These are phyloP conservation scores for Yoshiicerus persimilis DNA, from an alignment of 1,140 invertebrate species.

Conservation along the genomic window DNA sequence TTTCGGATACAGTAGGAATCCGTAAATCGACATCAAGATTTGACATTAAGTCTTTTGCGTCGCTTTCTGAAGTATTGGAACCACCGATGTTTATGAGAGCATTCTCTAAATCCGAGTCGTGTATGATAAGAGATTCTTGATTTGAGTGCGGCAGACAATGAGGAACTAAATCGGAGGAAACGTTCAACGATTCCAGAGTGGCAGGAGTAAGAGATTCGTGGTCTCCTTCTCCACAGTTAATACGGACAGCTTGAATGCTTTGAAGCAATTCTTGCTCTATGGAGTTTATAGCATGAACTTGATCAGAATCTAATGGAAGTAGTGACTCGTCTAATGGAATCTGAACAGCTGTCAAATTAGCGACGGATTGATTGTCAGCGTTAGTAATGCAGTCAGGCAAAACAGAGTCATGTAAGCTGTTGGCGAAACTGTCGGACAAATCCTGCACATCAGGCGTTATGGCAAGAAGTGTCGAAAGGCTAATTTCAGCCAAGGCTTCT, in stretches of 20 bases:
- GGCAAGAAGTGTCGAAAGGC: slow-evolving; percentile 30
- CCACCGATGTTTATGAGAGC: background rate
- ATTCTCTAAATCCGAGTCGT: background rate
- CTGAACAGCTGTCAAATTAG: background rate
- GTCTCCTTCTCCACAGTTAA: slow-evolving; percentile 28
- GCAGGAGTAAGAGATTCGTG: background rate
- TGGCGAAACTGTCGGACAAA: background rate
- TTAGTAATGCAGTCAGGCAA: no score
- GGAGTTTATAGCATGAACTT: background rate
- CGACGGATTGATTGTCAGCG: background rate
- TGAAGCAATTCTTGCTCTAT: slow-evolving; percentile 46
- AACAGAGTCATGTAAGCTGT: background rate
- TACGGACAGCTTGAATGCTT: slow-evolving; percentile 43
- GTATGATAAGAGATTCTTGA: background rate
- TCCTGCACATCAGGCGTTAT: slow-evolving; percentile 10
- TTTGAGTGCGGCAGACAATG: background rate
- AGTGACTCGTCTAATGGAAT: background rate
- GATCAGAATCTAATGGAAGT: background rate
- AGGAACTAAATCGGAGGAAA: background rate
- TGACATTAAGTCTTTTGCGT: background rate
- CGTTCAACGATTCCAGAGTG: background rate
- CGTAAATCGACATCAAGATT: background rate
- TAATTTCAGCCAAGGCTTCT: slow-evolving; percentile 39
- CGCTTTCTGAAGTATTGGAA: background rate
- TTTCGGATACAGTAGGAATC: background rate